These are phyloP conservation scores for Sebastes wilsoni DNA, from an alignment of 2,797 vertebrate genomes.

Conservation along the genomic window DNA sequence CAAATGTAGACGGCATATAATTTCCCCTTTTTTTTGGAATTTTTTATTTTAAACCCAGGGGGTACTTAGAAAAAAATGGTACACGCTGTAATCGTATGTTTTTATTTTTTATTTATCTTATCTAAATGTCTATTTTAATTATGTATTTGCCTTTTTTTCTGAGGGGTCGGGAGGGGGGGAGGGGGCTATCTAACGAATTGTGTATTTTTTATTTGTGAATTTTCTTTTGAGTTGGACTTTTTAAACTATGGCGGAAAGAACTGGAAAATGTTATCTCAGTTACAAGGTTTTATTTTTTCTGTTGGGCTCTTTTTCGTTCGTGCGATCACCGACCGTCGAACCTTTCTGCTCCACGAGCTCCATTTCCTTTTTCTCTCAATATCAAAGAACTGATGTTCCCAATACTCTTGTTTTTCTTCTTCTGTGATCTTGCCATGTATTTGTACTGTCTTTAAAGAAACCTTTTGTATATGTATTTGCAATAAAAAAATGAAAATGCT, in stretches of 20 bases:
- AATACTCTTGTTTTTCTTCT: conserved; percentile 66
- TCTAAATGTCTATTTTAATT: conserved; percentile 87
- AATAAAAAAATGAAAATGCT: conserved; percentile 95
- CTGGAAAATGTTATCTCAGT: conserved; percentile 58
- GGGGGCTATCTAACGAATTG: conserved; percentile 78
- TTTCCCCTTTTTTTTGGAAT: conserved; percentile 18
- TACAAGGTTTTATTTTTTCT: conserved; percentile 13
- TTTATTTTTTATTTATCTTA: conserved; percentile 92
- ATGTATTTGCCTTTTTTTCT: conserved; percentile 83
- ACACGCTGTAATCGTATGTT: conserved; percentile 86
- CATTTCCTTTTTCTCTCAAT: conserved; percentile 51
- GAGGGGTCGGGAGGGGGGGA: conserved; percentile 7
- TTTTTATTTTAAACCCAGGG: conserved; percentile 75
- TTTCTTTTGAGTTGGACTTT: conserved; percentile 66
- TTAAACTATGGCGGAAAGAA: conserved; percentile 59
- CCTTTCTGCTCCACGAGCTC: conserved; percentile 79
- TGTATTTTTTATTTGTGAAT: conserved; percentile 82
- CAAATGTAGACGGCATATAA: conserved; percentile 61
- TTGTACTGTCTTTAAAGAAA: conserved; percentile 87
- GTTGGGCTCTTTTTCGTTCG: not conserved
- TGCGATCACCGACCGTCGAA: conserved; percentile 68
- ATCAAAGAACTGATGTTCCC: conserved; percentile 85
- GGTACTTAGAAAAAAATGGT: conserved; percentile 86
- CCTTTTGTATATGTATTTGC: conserved; percentile 98
- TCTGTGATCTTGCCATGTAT: conserved; percentile 84